Evolutionary conservation across 2,888 invertebrate species (phyloP).

Genomic region (Anorthoa munda): DNA sequence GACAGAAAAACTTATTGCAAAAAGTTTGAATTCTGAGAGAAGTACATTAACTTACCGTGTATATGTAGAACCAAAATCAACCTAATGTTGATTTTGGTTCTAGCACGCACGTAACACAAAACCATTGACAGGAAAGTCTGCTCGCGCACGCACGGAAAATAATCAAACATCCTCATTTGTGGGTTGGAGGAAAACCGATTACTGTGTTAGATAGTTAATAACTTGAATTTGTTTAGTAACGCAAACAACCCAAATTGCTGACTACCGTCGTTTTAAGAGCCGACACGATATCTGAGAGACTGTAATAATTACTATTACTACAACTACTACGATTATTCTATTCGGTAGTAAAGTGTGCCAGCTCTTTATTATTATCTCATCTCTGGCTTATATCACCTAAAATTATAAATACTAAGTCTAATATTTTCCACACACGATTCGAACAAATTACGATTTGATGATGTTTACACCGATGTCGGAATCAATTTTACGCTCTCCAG

Average conservation of each 20-base stretch:
- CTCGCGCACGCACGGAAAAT: constrained; percentile 62
- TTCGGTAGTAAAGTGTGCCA: background rate
- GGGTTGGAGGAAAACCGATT: constrained; percentile 55
- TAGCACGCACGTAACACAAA: constrained; percentile 44
- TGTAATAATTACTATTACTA: background rate
- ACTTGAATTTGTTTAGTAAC: constrained; percentile 41
- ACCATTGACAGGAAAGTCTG: constrained; percentile 62
- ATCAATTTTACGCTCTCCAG: constrained; percentile 36
- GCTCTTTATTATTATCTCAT: background rate
- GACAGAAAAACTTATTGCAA: constrained; percentile 24
- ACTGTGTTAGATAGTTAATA: constrained; percentile 34
- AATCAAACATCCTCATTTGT: constrained; percentile 64
- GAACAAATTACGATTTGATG: constrained; percentile 7
- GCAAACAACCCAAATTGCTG: constrained; percentile 32
- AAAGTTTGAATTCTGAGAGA: constrained; percentile 14
- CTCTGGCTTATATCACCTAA: constrained; percentile 7
- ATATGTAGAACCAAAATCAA: constrained; percentile 33
- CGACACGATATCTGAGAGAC: constrained; percentile 6
- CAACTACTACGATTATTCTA: background rate
- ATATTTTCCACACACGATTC: constrained; percentile 3
- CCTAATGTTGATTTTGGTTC: no score
- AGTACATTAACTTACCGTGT: constrained; percentile 15
- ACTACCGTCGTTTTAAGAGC: constrained; percentile 23
- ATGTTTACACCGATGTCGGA: constrained; percentile 20
- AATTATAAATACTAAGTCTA: background rate